Base-by-base conservation (phyloP, 2,888 invertebrate genomes). In the Plusia festucae region DNA sequence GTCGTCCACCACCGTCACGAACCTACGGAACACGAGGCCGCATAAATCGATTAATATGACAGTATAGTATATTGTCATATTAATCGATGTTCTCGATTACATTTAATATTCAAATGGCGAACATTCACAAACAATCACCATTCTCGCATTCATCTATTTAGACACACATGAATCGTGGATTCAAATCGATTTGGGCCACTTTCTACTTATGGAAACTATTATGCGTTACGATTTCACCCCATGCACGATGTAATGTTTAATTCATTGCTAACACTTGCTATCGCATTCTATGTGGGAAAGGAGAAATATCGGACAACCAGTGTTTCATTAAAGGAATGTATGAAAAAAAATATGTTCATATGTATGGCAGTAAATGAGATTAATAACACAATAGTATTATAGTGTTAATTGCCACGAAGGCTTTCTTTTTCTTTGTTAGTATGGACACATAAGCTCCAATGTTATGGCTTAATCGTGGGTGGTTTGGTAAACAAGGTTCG, bases 231-330 rank as follows among this genome's bases (percentile, higher is more conserved):
- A 70, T 79, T 78, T 78, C 80, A 73, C 76, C 69, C 74, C 49
- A 68, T 65, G 59, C 76, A 62, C 73, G 57, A 71, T 73, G 57
- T 58, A 13, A 80, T 79, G 80, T 73, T 61, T 79, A 70, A 80
- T 79, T 78, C 80, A 79, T 79, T 49, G 24, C 56, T 52, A 60
- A 74, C 71, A 65, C 52, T 16, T 40, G 60, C 30, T 56, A 53
- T 62, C 34, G 55, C 65, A 68, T 70, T 53, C 55, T 58, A 52
- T 68, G 58, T 59, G 53, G 63, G 70, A 80, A 78, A 76, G 24
- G 49, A 18, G 63, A 73, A 64, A 70, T 53, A 20, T 20, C 46
- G 32, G 56, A 60, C 60, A 30, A 32, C 73, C 60, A 24, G 30
- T 66, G 53, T 74, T 65, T 79, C 71, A 73, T 76, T 76, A 63